Evolutionary conservation across 2,113 vertebrate genomes (phyloP), one percentile per base, ranked within the genome.

Genomic region (Pelvicachromis taeniatus): DNA sequence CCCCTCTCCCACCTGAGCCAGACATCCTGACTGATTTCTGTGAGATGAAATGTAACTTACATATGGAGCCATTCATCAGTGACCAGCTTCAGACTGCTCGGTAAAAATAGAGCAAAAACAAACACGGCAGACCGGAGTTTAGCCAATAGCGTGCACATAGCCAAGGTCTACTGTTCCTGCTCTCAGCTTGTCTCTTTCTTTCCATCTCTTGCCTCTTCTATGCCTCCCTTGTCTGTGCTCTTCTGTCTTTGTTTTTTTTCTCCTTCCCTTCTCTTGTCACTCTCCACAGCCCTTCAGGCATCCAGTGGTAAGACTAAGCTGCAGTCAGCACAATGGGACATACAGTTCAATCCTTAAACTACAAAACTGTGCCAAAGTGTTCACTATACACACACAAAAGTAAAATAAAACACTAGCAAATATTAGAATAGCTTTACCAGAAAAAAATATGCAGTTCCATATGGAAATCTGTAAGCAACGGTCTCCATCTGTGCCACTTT

Each of bases 41-140:
- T 77, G 61, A 86, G 85, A 91, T 83, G 56, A 89, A 95, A 92
- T 90, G 53, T 65, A 88, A 91, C 87, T 88, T 88, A 61, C 92
- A 94, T 86, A 91, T 94, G 92, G 91, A 91, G 87, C 61, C 86
- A 91, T 93, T 93, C 93, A 92, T 89, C 92, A 89, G 87, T 87
- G 91, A 90, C 92, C 89, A 58, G 82, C 65, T 87, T 87, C 87
- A 89, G 92, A 92, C 93, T 56, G 59, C 85, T 14, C 2, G 12
- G 84, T 93, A 94, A 94, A 95, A 95, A 95, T 92, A 95, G 91
- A 94, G 81, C 85, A 85, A 93, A 93, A 93, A 83, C 85, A 95
- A 94, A 95, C 87, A 93, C 90, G 87, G 65, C 54, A 78, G 87
- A 82, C 84, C 14, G 17, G 38, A 77, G 23, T 13, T 33, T 16